Base-by-base conservation (phyloP, 1,140 invertebrate genomes). In the Babylonia areolata region DNA sequence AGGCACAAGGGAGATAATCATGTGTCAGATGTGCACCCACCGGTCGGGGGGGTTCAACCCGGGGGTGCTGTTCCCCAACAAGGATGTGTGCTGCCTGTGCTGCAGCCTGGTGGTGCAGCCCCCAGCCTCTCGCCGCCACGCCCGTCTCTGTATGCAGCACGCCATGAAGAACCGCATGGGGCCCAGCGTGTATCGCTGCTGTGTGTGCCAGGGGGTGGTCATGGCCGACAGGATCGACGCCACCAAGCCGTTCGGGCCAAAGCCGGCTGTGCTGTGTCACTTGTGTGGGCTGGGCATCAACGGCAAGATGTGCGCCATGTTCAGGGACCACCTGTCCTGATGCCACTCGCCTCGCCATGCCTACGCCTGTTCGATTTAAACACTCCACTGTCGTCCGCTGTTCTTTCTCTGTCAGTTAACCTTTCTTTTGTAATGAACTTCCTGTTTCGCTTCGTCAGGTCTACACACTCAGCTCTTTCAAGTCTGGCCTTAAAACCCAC, bases 241-340 rank as follows among this genome's bases (percentile, higher is more conserved):
- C 11, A 51, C 51, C 46, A 51, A 5, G 28, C 12, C 78, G 2
- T 9, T 46, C 12, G 64, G 64, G 2, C 64, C 64, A 20, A 17
- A 11, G 33, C 17, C 82, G 28, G 82, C 82, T 33, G 37, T 31
- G 3, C 69, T 84, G 35, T 84, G 82, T 73, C 82, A 84, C 9
- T 31, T 46, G 23, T 84, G 82, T 73, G 69, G 82, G 64, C 46
- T 73, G 42, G 82, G 82, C 23, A 40, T 84, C 40, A 33, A 54
- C 5, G 78, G 42, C 37, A 73, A 73, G 28, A 42, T 64, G 3
- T 84, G 82, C 31, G 73, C 64, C 69, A 64, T 37, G 33, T 73
- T 73, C 69, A 33, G 35, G 40, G 69, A 84, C n/a, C 46, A 28
- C 58, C 23, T 64, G 58, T 64, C 58, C 58, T 64, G 58, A 64